Evolutionary conservation across 2,113 vertebrate species (phyloP), one percentile per base, ranked within the genome.

Genomic region (Rhinolophus ferrumequinum): DNA sequence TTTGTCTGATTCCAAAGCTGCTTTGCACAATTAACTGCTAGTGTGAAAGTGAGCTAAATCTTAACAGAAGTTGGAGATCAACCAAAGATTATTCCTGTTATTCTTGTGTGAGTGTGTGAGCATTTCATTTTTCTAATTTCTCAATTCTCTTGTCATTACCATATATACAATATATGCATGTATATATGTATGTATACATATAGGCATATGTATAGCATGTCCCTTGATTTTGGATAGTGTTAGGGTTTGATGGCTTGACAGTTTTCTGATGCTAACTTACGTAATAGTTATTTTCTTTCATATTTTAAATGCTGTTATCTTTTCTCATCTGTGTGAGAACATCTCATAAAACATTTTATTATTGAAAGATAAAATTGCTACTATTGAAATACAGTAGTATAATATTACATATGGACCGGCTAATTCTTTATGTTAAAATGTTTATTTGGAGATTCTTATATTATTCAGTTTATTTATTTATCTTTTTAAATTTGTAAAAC

Each of bases 1-100:
- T 90, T 90, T 76, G 81, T 96, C 69, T 76, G 70, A 80, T 69
- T 84, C 44, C n/a, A 67, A 88, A 96, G 47, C 11, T 54, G 58
- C 30, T 85, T 62, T 88, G 66, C 19, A 66, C 22, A 60, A 33
- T 84, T 21, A 38, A 44, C 19, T 60, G 0, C 30, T 50, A 35
- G 50, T 85, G 16, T 64, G 75, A 92, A 89, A 76, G 9, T 58
- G 52, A 95, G 15, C 30, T 75, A 70, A 52, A 66, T 86, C 67
- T 81, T 95, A 83, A n/a, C 8, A 58, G 56, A 97, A 60, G 56
- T 19, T 69, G 30, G 69, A 88, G 35, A 84, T 84, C 13, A 76
- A 7, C 75, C 58, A 16, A 10, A 82, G 69, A 58, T 58, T 38
- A 38, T 70, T 80, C 76, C n/a, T 89, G 33, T 82, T 90, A 62